Base-by-base conservation (phyloP, 2,113 vertebrate genomes). In the Phoenicopterus ruber region DNA sequence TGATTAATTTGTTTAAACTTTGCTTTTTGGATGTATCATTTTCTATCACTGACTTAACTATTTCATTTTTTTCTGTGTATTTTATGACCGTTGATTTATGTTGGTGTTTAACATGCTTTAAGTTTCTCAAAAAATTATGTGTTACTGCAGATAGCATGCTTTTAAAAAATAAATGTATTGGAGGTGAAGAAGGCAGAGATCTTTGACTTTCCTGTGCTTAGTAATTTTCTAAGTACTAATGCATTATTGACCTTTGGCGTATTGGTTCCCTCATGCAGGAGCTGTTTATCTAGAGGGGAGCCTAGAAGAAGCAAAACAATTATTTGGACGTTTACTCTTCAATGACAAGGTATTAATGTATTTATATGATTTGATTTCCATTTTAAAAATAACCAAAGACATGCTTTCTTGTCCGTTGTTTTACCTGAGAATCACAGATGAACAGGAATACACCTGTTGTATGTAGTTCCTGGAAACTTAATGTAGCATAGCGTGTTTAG, bases 231-330 rank as follows among this genome's bases (percentile, higher is more conserved):
- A 84, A 88, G 19, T 95, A 63, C 54, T 96, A 90, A 93, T 61
- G 34, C 44, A 7, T 71, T 50, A 66, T 72, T 96, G 82, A 84
- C 59, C 50, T 95, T 86, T 49, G 80, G 50, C 15, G 0, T 94
- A n/a, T 67, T 90, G 88, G 34, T 82, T 54, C 42, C 38, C 42
- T 88, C 52, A 13, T 88, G 71, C 70, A 99, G 99, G 99, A 90
- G 99, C 99, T 6, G 99, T 99, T 95, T 99, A 99, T 97, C 93
- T 99, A 94, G 99, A 99, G 90, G 99, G 99, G 88, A 99, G 99
- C 59, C 97, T 99, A 80, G 99, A 99, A 57, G 99, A 99, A 97
- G 98, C 99, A 78, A 99, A 99, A 50, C 98, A 98, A 91, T 98
- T 99, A 65, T 99, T 99, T 96, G 99, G 99, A 65, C 98, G 99